A percentile compares a stretch with the other conserved stretches of the same genome.
Evolutionary conservation across 2,888 invertebrate genomes (phyloP).

Genomic region (Eupithecia exiguata): DNA sequence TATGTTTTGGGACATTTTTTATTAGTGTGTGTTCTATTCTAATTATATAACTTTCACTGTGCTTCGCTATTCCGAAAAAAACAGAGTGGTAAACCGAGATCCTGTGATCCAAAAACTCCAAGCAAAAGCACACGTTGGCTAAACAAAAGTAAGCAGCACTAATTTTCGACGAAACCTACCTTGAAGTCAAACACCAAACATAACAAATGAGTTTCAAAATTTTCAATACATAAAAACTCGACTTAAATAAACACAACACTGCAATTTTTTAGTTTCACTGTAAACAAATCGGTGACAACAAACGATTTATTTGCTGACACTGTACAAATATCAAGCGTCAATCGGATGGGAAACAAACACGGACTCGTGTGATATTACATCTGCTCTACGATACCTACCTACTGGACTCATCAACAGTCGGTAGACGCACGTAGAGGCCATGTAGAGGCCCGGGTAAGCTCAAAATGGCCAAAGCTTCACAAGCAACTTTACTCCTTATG

Average conservation of each 20-base stretch:
- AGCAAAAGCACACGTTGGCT: too few relatives aligned
- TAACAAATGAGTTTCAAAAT: not conserved
- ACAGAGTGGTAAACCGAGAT: too few relatives aligned
- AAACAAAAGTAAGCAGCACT: too few relatives aligned
- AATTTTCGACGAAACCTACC: not conserved
- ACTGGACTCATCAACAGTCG: not conserved
- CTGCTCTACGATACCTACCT: slow-evolving; percentile 1
- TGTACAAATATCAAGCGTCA: slow-evolving; percentile 19
- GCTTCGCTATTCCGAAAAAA: too few relatives aligned
- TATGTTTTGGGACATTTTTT: too few relatives aligned
- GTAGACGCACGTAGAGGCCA: not conserved
- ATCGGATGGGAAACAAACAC: slow-evolving; percentile 23
- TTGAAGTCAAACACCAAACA: not conserved
- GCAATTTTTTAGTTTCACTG: slow-evolving; percentile 11
- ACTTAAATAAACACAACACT: slow-evolving; percentile 1
- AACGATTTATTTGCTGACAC: slow-evolving; percentile 15
- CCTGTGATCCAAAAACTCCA: too few relatives aligned
- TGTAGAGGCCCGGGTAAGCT: too few relatives aligned
- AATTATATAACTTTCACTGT: too few relatives aligned
- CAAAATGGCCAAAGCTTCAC: too few relatives aligned
- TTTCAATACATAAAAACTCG: not conserved
- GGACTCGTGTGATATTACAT: slow-evolving; percentile 22
- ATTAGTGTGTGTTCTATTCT: too few relatives aligned
- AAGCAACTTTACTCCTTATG: too few relatives aligned
- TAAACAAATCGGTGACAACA: slow-evolving; percentile 12